phyloP scores from a whole-genome alignment of 2,888 invertebrate species.

The Cremastinae sp. region DNA sequence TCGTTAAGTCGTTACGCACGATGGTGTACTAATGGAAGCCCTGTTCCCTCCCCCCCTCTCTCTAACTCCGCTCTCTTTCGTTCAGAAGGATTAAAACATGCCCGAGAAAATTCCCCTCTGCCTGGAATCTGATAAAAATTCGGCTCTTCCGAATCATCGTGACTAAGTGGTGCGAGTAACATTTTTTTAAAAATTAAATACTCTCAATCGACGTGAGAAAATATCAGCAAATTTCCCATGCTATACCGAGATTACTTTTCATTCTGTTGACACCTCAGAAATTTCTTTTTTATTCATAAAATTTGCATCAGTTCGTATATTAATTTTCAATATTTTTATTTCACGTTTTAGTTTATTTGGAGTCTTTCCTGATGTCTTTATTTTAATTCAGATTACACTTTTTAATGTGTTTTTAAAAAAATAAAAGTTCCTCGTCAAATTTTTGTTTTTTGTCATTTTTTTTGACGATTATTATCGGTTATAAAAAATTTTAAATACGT shows the following conservation, averaged over 20 bases:
- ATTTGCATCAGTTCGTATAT: too few relatives aligned
- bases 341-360: too few relatives aligned
- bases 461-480: too few relatives aligned
- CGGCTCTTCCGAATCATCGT: slow-evolving; percentile 35
- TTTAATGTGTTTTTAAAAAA: too few relatives aligned
- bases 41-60: slow-evolving; percentile 17
- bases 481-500: slow-evolving; percentile 48
- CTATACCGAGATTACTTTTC: too few relatives aligned
- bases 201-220: background rate
- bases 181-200: background rate
- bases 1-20: slow-evolving; percentile 56
- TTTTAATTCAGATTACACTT: too few relatives aligned
- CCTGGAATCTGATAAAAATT: slow-evolving; percentile 34
- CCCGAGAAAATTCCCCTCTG: slow-evolving; percentile 8
- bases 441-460: background rate
- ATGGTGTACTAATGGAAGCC: slow-evolving; percentile 52
- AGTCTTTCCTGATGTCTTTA: too few relatives aligned
- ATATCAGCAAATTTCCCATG: background rate
- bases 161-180: slow-evolving; percentile 1
- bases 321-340: too few relatives aligned
- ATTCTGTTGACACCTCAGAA: too few relatives aligned
- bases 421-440: too few relatives aligned
- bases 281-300: too few relatives aligned
- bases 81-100: slow-evolving; percentile 27
- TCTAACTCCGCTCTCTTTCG: slow-evolving; percentile 23